Evolutionary conservation across 2,113 vertebrate genomes (phyloP).

Genomic region (Alethe castanea): DNA sequence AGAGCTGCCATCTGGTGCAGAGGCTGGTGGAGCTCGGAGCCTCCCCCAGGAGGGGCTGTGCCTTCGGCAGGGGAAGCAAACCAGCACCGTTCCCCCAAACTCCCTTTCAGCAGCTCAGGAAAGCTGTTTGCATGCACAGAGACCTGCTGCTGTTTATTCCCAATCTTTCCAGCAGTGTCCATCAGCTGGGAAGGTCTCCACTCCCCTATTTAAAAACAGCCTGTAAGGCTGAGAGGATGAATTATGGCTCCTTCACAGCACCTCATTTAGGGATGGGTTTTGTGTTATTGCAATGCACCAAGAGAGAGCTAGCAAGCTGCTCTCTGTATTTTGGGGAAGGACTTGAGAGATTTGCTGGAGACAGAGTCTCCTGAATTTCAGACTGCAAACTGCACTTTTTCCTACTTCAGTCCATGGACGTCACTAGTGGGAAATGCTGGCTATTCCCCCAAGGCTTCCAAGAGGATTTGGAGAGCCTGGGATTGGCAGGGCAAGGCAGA

Average conservation of each 20-base stretch:
- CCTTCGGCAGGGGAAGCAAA: not conserved
- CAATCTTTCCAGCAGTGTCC: not conserved
- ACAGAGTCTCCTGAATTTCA: not conserved
- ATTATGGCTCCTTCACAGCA: not conserved
- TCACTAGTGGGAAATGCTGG: not conserved
- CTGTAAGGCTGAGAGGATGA: not conserved
- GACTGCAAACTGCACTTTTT: not conserved
- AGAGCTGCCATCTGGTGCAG: constrained; percentile 26
- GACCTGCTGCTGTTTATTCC: not conserved
- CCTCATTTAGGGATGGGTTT: not conserved
- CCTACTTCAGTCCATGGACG: not conserved
- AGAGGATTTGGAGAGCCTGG: not conserved
- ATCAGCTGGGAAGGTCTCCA: not conserved
- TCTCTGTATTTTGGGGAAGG: not conserved
- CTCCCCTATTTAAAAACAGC: not conserved
- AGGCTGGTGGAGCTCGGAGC: not conserved
- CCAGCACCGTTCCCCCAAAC: fast-evolving
- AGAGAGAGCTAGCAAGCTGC: not conserved
- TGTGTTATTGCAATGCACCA: not conserved
- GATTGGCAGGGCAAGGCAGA: not conserved
- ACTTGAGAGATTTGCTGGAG: not conserved
- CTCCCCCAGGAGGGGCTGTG: not conserved
- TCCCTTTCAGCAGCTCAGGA: not conserved
- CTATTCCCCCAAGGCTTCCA: not conserved
- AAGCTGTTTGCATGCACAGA: not conserved